Evolutionary conservation across 2,797 vertebrate species (phyloP).

Genomic region (Lepus townsendii): DNA sequence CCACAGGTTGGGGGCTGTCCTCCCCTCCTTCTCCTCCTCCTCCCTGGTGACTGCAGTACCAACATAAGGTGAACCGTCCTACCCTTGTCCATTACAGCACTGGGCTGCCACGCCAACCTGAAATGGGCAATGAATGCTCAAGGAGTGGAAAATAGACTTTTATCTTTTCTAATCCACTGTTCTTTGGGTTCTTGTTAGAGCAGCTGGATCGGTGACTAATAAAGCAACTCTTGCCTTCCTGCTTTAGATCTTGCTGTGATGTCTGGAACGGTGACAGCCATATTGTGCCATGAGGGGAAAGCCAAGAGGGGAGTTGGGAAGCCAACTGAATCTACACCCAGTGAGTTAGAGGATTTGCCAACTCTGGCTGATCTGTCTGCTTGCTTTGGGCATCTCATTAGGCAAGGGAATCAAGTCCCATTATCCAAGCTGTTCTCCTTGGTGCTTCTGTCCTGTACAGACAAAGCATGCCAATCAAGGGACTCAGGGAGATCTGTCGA

Average conservation of each 20-base stretch:
- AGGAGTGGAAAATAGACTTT: neutral
- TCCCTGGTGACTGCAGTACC: neutral
- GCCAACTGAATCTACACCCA: neutral
- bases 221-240: neutral
- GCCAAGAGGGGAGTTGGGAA: neutral
- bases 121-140: neutral
- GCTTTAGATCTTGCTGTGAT: neutral
- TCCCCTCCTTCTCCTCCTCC: neutral
- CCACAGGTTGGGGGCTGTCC: neutral
- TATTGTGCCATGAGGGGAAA: neutral
- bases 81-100: neutral
- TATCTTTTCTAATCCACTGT: neutral
- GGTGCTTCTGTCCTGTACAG: neutral
- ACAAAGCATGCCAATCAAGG: neutral
- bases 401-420: neutral
- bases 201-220: neutral
- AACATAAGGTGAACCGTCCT: neutral
- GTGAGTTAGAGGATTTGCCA: neutral
- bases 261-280: neutral
- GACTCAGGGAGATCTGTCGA: neutral
- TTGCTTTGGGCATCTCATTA: neutral
- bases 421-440: neutral
- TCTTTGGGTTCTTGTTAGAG: neutral
- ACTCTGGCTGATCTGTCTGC: neutral
- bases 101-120: neutral